Conservation (phyloP, 2,888 invertebrate genomes). For the Zygogramma bicolorata region DNA sequence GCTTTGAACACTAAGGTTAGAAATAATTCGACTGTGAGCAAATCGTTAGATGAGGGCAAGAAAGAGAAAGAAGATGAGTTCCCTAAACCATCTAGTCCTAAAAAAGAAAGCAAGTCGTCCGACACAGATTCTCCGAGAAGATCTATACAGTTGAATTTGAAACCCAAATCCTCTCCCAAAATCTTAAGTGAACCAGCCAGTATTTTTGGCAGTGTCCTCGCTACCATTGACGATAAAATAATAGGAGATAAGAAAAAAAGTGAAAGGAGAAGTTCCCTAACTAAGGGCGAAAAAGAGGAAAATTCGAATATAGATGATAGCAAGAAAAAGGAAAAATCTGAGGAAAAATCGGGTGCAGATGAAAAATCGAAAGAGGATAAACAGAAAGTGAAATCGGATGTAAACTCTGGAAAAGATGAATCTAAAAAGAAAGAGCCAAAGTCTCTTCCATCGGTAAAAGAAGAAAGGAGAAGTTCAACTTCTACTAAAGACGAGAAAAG, state of each 20-base stretch:
- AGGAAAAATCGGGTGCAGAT: background rate
- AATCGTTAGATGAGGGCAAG: conserved; percentile 45
- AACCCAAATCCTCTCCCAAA: conserved; percentile 40
- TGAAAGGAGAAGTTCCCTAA: conserved; percentile 21
- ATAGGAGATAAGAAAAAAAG: conserved; percentile 44
- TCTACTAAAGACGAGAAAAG: conserved; percentile 14
- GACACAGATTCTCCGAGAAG: background rate
- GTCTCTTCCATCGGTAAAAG: background rate
- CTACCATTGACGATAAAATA: conserved; percentile 53
- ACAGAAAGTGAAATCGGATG: background rate
- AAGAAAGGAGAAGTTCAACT: conserved; percentile 14
- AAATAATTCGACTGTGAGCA: conserved; percentile 44
- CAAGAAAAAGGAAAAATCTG: conserved; percentile 16
- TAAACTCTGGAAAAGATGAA: background rate
- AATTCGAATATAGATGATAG: background rate
- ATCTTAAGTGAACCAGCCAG: conserved; percentile 50
- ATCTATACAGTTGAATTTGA: conserved; percentile 4
- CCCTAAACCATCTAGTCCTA: background rate
- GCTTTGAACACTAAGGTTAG: conserved; percentile 48
- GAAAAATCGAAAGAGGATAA: conserved; percentile 11
- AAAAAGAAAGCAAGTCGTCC: background rate
- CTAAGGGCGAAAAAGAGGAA: conserved; percentile 22
- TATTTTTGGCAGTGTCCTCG: conserved; percentile 53
- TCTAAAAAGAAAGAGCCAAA: background rate
- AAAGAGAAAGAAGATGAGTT: background rate